Evolutionary conservation across 2,797 vertebrate species (phyloP).

Genomic region (Anguilla marmorata): DNA sequence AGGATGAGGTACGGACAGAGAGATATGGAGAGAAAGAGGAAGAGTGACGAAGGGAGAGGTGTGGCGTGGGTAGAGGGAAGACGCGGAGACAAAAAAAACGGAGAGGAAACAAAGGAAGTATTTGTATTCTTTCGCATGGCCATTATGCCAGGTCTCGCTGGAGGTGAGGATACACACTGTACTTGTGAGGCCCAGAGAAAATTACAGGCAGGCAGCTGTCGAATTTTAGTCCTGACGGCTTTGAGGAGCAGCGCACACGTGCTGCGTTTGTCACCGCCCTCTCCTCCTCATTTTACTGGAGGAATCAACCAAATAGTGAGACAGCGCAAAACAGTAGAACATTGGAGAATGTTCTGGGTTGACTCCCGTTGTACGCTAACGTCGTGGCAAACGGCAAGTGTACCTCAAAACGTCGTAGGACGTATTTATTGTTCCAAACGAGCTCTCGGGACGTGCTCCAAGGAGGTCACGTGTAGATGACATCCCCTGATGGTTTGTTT

Average conservation of each 20-base stretch:
- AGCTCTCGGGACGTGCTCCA: neutral
- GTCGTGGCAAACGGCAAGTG: neutral
- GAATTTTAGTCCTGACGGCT: no score
- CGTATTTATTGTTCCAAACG: neutral
- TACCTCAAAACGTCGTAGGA: neutral
- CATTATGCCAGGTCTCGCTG: no score
- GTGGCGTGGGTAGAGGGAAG: neutral
- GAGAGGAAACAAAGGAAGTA: no score
- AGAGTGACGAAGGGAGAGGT: neutral
- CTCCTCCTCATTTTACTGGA: neutral
- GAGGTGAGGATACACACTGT: no score
- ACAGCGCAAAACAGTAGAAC: neutral
- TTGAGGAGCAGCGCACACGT: neutral
- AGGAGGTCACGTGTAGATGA: neutral
- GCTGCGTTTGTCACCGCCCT: neutral
- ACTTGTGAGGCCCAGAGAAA: no score
- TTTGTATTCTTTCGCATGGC: no score
- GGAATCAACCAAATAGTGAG: neutral
- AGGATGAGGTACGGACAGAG: no score
- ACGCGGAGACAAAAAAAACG: neutral
- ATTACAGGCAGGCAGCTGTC: no score
- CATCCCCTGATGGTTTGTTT: neutral
- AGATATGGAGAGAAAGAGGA: neutral
- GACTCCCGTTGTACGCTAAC: neutral
- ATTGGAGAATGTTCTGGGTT: neutral